Base-by-base conservation (phyloP, 2,797 vertebrate genomes). In the Synaphobranchus kaupii region DNA sequence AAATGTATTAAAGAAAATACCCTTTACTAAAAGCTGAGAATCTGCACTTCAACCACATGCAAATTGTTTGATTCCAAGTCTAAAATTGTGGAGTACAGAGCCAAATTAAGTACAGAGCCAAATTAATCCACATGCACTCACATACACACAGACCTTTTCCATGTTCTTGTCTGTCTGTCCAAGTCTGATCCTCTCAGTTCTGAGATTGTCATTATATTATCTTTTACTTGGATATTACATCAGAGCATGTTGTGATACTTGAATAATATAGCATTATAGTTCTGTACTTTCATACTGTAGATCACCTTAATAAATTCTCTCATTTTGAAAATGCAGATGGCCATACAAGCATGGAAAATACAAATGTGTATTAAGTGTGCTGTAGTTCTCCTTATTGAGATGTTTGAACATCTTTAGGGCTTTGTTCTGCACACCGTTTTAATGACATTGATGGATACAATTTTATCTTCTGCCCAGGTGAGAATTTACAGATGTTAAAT, bases 91-190 rank as follows among this genome's bases (percentile, higher is more conserved):
- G 39, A 39, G 39, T 39, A 39, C 39, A 39, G 39, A 39, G 39
- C 39, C 39, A 39, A 39, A 39, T 56, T 56, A 56, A 4, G 39
- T 39, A 39, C 39, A 39, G 39, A 39, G 39, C 39, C 39, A 39
- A 39, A 39, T 56, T 56, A 56, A 4, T n/a, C n/a, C 63, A 66
- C 25, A 66, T 28, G n/a, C 63, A 68, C 63, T 3, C 58, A 68
- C 44, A 82, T 25, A 3, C 92, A 90, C 89, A 94, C 91, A 94
- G 93, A 91, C 92, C 60, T 95, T 95, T 94, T 94, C 92, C 93
- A 94, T 94, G 92, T 94, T 96, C 91, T 88, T 92, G 90, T 93
- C 93, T 87, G 91, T 94, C 91, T 92, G 87, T 84, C 88, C 87
- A 63, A 44, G 88, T 89, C 86, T 34, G 83, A 88, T 86, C 85